Base-by-base conservation (phyloP, 2,888 invertebrate species). In the Cheilosia soror region DNA sequence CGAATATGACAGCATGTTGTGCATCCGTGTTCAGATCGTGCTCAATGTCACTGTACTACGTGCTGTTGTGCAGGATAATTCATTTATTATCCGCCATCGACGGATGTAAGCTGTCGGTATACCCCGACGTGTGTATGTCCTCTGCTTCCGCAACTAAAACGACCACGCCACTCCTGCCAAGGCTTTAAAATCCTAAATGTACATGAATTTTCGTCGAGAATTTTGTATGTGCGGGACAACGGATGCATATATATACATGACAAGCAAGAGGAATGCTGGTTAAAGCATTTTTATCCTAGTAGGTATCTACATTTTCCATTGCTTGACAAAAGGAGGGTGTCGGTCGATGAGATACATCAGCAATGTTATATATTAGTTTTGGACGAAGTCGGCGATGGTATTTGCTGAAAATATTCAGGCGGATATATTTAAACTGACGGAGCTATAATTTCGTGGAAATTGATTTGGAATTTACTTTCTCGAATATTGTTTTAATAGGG, bases 21-120 rank as follows among this genome's bases (percentile, higher is more conserved):
- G 20, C 69, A 58, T 69, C 47, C 58, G 49, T 47, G 9, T 33
- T 37, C 29, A 27, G 15, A 58, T 33, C 27, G 5, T n/a, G 2
- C 7, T 15, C 44, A 57, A 69, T 69, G 57, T 69, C 68, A 49
- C 6, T 65, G 37, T 47, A 6, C n/a, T 71, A 60, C 71, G 71
- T 71, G 71, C 58, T 58, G 60, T 49, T 60, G 71, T 37, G 40
- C 29, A 60, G 71, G 33, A 55, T 33, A 55, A 55, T 15, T 55
- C 15, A 55, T 55, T 55, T 55, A 55, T 33, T 33, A 55, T 55
- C 55, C 33, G 33, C 55, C 55, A 33, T 33, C 33, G n/a, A 55
- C 15, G 55, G 15, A 55, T 33, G 33, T 31, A 15, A 5, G 29
- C 53, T 31, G 53, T 55, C 11, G 49, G 20, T 49, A 4, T 49